Percentiles rank a stretch among this genome's conserved stretches.
Conservation (phyloP, 2,113 vertebrate genomes). For the Spizaetus ornatus region DNA sequence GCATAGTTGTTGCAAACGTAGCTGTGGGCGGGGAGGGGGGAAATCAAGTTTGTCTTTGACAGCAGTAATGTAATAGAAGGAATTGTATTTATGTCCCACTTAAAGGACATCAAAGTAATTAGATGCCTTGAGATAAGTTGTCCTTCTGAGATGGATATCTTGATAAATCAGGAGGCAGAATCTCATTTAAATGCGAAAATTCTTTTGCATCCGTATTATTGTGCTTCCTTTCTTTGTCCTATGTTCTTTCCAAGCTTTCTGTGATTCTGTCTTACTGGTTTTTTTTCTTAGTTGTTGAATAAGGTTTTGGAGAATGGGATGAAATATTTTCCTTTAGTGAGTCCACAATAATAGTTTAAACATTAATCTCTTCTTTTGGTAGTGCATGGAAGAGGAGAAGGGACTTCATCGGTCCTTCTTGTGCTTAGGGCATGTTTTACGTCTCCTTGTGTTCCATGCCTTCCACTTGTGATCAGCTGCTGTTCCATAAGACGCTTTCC, state of each 20-base stretch:
- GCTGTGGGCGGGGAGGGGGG: background rate
- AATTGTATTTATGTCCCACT: background rate
- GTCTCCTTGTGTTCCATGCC: background rate
- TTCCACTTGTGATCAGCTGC: background rate
- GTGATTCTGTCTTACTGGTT: background rate
- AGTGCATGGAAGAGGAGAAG: background rate
- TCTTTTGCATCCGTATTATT: background rate
- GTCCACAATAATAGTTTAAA: background rate
- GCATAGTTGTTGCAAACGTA: background rate
- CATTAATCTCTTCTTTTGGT: background rate
- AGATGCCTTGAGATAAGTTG: background rate
- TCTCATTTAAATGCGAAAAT: background rate
- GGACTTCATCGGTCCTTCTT: background rate
- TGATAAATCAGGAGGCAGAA: background rate
- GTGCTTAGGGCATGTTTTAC: background rate
- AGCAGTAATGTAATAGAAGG: background rate
- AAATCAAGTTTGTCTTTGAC: background rate
- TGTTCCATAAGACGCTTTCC: background rate
- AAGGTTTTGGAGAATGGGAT: background rate
- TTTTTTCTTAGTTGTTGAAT: background rate
- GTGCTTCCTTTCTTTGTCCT: background rate
- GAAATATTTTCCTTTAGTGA: background rate
- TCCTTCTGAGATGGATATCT: background rate
- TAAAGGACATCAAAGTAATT: background rate
- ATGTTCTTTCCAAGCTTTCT: background rate